A percentile compares a stretch with the other conserved stretches of the same genome.
These are phyloP conservation scores for Salmo trutta DNA, from an alignment of 2,797 vertebrate genomes.

Conservation along the genomic window DNA sequence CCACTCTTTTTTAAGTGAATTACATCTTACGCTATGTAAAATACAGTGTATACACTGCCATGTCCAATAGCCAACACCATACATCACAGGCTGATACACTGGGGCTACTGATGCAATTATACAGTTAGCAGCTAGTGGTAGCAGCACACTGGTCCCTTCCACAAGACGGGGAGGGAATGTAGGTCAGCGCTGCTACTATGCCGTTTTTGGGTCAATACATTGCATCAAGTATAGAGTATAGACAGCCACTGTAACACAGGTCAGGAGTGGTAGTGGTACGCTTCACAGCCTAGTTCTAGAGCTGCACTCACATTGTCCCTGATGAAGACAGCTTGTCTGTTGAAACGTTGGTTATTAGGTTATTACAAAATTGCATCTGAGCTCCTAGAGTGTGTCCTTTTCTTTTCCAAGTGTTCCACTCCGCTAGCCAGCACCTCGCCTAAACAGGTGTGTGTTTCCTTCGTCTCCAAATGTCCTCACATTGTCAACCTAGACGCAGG, in stretches of 20 bases:
- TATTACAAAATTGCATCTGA: no score
- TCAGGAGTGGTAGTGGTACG: conserved; percentile 35
- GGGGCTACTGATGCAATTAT: conserved; percentile 65
- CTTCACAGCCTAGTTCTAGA: conserved; percentile 22
- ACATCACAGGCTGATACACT: conserved; percentile 50
- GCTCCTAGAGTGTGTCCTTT: no score
- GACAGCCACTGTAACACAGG: conserved; percentile 54
- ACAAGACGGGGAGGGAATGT: conserved; percentile 57
- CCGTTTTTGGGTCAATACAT: conserved; percentile 62
- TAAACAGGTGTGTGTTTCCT: no score
- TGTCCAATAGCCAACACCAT: conserved; percentile 57
- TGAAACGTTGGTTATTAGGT: no score
- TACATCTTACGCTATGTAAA: conserved; percentile 30
- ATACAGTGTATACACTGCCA: conserved; percentile 43
- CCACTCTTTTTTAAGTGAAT: neutral
- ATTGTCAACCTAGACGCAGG: conserved; percentile 4
- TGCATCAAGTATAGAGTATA: conserved; percentile 41
- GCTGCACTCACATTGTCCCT: conserved; percentile 5
- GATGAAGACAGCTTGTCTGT: no score
- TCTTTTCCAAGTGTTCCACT: no score
- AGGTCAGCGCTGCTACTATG: conserved; percentile 59
- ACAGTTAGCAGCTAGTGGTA: conserved; percentile 52
- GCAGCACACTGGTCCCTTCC: conserved; percentile 31
- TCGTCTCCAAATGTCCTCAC: neutral
- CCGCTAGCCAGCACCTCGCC: no score